These are phyloP conservation scores for Mylabris sibirica DNA, from an alignment of 2,888 invertebrate genomes.

Conservation along the genomic window DNA sequence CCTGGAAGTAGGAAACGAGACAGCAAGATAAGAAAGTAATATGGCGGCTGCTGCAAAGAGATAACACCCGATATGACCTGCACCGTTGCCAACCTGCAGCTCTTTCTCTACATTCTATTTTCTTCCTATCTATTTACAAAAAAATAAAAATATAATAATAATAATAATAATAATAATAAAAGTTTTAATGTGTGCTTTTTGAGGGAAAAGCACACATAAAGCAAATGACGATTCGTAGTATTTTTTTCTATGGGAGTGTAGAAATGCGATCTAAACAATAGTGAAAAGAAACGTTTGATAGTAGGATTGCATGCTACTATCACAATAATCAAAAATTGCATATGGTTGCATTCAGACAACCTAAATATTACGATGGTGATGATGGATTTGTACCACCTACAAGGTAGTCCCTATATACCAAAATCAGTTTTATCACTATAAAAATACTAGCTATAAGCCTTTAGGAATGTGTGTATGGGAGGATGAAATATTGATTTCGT, in stretches of 20 bases:
- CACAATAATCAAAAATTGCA: constrained; percentile 57
- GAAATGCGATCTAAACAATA: constrained; percentile 34
- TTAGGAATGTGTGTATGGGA: background rate
- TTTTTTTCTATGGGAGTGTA: constrained; percentile 30
- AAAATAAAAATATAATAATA: too few species aligned
- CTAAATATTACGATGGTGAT: constrained; percentile 39
- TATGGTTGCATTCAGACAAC: constrained; percentile 53
- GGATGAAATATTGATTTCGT: background rate
- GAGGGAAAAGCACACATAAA: background rate
- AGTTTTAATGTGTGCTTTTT: constrained; percentile 16
- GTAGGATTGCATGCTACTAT: constrained; percentile 48
- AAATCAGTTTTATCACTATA: constrained; percentile 26
- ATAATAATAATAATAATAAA: background rate
- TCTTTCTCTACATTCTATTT: constrained; percentile 25
- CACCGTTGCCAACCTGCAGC: constrained; percentile 38
- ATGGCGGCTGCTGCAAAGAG: constrained; percentile 59
- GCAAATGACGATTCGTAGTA: background rate
- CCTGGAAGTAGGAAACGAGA: constrained; percentile 61
- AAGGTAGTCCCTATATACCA: constrained; percentile 21
- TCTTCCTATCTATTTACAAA: constrained; percentile 12
- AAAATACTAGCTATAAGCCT: too few species aligned
- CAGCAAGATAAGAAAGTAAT: constrained; percentile 60
- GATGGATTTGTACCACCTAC: constrained; percentile 21
- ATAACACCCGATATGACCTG: constrained; percentile 58
- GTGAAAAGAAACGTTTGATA: constrained; percentile 35